phyloP scores from a whole-genome alignment of 2,797 vertebrate species.

The Myotis vivesi region DNA sequence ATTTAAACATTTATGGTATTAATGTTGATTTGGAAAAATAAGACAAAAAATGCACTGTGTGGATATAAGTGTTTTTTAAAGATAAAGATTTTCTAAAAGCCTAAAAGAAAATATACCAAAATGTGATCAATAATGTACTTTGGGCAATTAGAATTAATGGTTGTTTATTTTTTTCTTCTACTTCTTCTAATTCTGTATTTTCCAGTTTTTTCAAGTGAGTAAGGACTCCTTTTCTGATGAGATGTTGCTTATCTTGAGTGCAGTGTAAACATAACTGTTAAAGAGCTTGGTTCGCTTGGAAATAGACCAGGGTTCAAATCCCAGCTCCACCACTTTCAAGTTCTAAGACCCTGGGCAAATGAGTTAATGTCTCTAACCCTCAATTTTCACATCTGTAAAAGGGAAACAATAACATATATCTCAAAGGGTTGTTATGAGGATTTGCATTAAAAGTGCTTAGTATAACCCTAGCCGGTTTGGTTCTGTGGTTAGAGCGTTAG shows the following conservation, averaged over 20 bases:
- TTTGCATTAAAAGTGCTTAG: neutral
- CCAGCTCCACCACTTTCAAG: neutral
- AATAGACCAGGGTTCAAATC: neutral
- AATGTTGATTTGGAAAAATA: slow-evolving; percentile 4
- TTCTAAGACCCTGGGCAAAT: neutral
- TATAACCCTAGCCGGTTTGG: too few species aligned
- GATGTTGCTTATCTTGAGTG: neutral
- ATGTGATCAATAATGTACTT: neutral
- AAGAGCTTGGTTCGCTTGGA: neutral
- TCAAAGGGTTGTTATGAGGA: neutral
- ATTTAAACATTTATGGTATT: neutral
- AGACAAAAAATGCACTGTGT: neutral
- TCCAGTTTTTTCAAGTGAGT: neutral
- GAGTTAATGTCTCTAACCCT: neutral
- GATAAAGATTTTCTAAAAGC: neutral
- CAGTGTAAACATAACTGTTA: neutral
- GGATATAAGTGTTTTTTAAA: neutral
- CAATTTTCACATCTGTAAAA: neutral
- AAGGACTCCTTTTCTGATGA: neutral
- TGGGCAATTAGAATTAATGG: neutral
- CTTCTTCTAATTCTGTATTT: neutral
- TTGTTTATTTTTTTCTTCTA: neutral
- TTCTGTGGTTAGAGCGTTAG: too few species aligned
- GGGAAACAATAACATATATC: neutral
- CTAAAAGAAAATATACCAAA: neutral